A percentile compares a stretch with the other conserved stretches of the same genome.
Conservation (phyloP, 2,797 vertebrate species). For the Oryzias sinensis region DNA sequence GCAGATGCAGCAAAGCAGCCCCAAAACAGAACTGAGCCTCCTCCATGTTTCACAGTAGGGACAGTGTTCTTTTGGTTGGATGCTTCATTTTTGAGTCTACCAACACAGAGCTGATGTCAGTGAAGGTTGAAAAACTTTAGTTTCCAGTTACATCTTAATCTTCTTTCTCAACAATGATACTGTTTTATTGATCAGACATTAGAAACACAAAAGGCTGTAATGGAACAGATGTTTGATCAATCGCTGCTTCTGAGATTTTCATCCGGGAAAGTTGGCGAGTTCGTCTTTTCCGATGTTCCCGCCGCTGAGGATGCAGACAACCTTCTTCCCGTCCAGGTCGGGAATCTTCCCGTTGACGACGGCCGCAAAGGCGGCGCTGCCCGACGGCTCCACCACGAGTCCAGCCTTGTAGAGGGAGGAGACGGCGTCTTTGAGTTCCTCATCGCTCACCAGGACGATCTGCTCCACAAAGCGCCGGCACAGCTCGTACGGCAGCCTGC, state of each 20-base stretch:
- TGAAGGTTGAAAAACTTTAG: too few species aligned
- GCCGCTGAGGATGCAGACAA: constrained; percentile 76
- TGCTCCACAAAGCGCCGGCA: constrained; percentile 73
- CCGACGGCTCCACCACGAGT: constrained; percentile 78
- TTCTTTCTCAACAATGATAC: too few species aligned
- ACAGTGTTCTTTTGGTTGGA: too few species aligned
- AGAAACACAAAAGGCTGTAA: neutral
- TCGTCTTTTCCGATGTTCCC: constrained; percentile 82
- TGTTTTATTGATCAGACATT: neutral
- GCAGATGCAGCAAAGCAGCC: too few species aligned
- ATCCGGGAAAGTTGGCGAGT: constrained; percentile 65
- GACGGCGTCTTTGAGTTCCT: constrained; percentile 75
- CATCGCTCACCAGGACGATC: constrained; percentile 77
- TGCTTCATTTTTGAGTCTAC: too few species aligned
- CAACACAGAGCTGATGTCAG: too few species aligned
- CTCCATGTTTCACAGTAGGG: too few species aligned
- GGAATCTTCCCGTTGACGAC: constrained; percentile 70
- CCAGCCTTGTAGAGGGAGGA: constrained; percentile 72
- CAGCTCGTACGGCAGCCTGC: constrained; percentile 70
- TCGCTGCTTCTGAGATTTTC: constrained; percentile 7
- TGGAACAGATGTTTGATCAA: neutral
- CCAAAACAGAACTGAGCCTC: too few species aligned
- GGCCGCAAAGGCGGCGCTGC: constrained; percentile 76
- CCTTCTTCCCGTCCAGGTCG: constrained; percentile 62
- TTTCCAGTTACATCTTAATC: too few species aligned